These are phyloP conservation scores for Anseranas semipalmata DNA, from an alignment of 2,113 vertebrate genomes.

Conservation along the genomic window DNA sequence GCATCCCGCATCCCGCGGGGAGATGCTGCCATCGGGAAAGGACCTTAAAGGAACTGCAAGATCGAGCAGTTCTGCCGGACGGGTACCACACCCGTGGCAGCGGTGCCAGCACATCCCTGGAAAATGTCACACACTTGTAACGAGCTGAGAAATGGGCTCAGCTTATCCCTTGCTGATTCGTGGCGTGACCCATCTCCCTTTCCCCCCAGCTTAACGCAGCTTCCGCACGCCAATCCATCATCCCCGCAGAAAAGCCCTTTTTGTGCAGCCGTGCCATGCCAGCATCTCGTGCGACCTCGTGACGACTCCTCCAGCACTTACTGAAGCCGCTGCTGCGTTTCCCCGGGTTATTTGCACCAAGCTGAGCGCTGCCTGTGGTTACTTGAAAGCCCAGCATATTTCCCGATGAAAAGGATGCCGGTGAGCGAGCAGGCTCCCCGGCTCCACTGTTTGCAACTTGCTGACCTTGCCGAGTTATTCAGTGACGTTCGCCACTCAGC, in stretches of 20 bases:
- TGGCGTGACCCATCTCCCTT: accelerated
- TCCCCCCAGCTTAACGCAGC: background rate
- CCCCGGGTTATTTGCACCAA: background rate
- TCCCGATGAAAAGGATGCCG: background rate
- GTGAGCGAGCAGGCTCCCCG: background rate
- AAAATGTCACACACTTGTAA: background rate
- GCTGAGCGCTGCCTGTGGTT: background rate
- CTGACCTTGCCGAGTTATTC: background rate
- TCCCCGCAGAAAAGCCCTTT: background rate
- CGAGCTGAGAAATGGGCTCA: background rate
- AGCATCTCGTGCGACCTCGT: background rate
- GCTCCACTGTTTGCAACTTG: background rate
- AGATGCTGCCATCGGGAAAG: background rate
- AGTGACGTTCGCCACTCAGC: background rate
- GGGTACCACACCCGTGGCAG: accelerated
- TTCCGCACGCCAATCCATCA: background rate
- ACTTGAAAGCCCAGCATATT: background rate
- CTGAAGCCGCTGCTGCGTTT: background rate
- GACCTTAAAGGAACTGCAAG: background rate
- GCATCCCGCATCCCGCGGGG: background rate
- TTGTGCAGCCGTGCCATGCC: accelerated
- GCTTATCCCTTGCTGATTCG: background rate
- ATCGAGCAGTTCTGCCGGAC: accelerated
- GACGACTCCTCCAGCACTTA: background rate
- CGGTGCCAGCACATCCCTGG: accelerated